Evolutionary conservation across 2,113 vertebrate genomes (phyloP).

Genomic region (Protomyctophum bolini): DNA sequence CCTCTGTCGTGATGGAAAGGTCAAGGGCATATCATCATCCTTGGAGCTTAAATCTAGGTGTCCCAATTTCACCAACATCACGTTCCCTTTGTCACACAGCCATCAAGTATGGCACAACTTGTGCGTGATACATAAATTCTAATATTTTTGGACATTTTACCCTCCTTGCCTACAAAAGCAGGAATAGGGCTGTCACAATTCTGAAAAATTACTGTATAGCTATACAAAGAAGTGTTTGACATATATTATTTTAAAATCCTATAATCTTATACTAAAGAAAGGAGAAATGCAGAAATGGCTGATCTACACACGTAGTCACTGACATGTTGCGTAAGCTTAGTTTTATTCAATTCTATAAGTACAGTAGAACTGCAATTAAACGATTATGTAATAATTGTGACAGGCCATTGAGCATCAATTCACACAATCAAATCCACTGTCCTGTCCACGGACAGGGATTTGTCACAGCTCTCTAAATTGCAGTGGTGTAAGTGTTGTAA

Average conservation of each 20-base stretch:
- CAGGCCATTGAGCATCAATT: constrained; percentile 46
- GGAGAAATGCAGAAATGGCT: no score
- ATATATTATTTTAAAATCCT: no score
- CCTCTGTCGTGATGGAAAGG: constrained; percentile 66
- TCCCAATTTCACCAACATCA: constrained; percentile 49
- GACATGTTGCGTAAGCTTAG: no score
- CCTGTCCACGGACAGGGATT: constrained; percentile 57
- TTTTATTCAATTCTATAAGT: no score
- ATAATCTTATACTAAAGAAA: no score
- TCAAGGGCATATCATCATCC: constrained; percentile 70
- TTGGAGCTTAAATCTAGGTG: constrained; percentile 58
- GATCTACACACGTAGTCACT: no score
- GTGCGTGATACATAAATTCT: constrained; percentile 40
- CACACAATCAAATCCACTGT: constrained; percentile 39
- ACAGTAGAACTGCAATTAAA: no score
- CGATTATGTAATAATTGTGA: no score
- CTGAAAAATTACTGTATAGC: background rate
- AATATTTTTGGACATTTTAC: constrained; percentile 56
- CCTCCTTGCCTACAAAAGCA: constrained; percentile 36
- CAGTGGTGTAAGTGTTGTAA: no score
- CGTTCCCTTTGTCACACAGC: constrained; percentile 65
- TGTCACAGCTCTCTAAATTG: constrained; percentile 32
- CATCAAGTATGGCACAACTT: constrained; percentile 45
- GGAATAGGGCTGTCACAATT: no score
- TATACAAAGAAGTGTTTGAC: background rate